Evolutionary conservation across 1,140 invertebrate genomes (phyloP), one percentile per base, ranked within the genome.

Genomic region (Portunus trituberculatus): DNA sequence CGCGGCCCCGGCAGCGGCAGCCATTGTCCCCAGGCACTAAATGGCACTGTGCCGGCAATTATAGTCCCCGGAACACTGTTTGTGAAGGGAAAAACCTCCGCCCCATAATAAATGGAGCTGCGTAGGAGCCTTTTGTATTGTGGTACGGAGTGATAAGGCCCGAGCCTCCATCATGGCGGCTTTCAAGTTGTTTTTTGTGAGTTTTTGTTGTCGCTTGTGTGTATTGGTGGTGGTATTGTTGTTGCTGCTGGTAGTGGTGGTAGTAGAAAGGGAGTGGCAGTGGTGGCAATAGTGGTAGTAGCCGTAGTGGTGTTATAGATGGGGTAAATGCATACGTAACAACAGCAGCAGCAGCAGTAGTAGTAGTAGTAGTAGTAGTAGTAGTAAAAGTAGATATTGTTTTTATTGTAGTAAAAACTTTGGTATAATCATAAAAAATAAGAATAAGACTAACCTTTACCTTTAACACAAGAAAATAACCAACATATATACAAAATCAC

Each of bases 11-110:
- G 12, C 52, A 59, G 52, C 52, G 52, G 20, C 67, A 76, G 20
- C 67, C 67, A 76, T 76, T 76, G 67, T 76, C 67, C 67, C 67
- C 67, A 76, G 67, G 67, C 67, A 76, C 67, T 76, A 76, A 76
- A 76, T 76, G 67, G 67, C 67, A 76, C 67, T 76, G 67, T 76
- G 67, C 67, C 67, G 67, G 67, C 67, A 76, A 76, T 76, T 76
- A 76, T 76, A 76, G 67, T 76, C 67, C 67, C 67, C 67, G 67
- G 67, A 76, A 76, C 67, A 76, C 67, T 76, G 67, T 76, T 76
- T 76, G 67, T 76, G 67, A 76, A 76, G 67, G 67, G 67, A 76
- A 76, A 76, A 76, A 76, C 67, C 67, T 76, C 67, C 67, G 20
- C n/a, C 67, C 25, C 25, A n/a, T 76, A 76, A 76, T 76, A 76